Percentiles rank a stretch among this genome's conserved stretches.
phyloP scores from a whole-genome alignment of 2,113 vertebrate species.

The Notarius quadriscutis region DNA sequence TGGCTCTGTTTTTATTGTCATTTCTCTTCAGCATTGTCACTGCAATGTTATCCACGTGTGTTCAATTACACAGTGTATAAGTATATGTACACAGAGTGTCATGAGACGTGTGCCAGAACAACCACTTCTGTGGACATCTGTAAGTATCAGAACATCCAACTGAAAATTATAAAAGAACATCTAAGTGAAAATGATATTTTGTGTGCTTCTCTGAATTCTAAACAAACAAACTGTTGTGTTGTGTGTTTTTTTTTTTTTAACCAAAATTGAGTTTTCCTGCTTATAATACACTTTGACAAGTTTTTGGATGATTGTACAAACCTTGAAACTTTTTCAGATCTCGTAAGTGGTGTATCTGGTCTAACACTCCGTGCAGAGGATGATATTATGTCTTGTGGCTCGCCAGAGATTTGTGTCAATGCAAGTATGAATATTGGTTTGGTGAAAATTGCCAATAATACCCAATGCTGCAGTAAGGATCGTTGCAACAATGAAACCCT shows the following conservation, averaged over 20 bases:
- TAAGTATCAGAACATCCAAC: slow-evolving; percentile 1
- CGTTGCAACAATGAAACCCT: background rate
- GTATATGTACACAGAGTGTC: background rate
- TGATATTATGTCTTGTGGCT: background rate
- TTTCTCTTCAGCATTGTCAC: slow-evolving; percentile 5
- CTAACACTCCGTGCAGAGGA: rapidly evolving
- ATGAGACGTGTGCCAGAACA: background rate
- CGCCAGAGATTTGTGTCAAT: background rate
- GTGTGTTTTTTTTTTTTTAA: background rate
- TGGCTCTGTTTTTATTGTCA: background rate
- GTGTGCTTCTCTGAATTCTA: background rate
- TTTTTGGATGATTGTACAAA: background rate
- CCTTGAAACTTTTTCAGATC: background rate
- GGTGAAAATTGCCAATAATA: background rate
- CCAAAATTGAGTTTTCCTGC: background rate
- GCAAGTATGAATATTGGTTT: background rate
- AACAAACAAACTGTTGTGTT: background rate
- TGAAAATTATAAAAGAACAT: background rate
- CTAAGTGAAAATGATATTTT: background rate
- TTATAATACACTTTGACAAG: background rate
- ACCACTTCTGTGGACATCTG: background rate
- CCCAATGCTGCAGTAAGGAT: slow-evolving; percentile 14
- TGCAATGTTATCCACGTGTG: background rate
- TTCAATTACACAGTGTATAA: rapidly evolving
- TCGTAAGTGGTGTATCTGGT: background rate